A percentile compares a stretch with the other conserved stretches of the same genome.
Conservation (phyloP, 2,113 vertebrate species). For the Leptobrachium ailaonicum region DNA sequence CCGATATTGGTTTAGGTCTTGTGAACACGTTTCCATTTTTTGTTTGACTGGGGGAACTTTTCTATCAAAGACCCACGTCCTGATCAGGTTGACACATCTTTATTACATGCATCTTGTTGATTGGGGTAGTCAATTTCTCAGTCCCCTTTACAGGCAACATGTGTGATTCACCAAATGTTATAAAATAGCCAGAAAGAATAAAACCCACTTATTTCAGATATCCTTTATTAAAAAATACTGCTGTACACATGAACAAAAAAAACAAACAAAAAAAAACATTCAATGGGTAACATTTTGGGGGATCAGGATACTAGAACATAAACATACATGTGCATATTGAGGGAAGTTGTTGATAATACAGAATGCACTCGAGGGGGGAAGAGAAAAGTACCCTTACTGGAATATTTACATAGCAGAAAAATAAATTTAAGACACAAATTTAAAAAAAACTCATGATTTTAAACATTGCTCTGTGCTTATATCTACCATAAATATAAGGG, state of each 20-base stretch:
- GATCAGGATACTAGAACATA: slow-evolving; percentile 73
- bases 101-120: too few relatives aligned
- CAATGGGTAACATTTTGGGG: slow-evolving; percentile 71
- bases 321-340: slow-evolving; percentile 73
- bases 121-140: too few relatives aligned
- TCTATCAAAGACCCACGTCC: too few relatives aligned
- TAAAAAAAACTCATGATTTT: slow-evolving; percentile 65
- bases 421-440: slow-evolving; percentile 68
- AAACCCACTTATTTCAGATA: slow-evolving; percentile 74
- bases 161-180: too few relatives aligned
- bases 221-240: slow-evolving; percentile 99
- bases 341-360: slow-evolving; percentile 69
- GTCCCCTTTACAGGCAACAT: too few relatives aligned
- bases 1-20: too few relatives aligned
- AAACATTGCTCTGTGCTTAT: slow-evolving; percentile 76
- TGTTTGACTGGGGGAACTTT: too few relatives aligned
- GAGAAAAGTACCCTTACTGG: slow-evolving; percentile 66
- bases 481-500: slow-evolving; percentile 64
- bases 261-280: slow-evolving; percentile 64
- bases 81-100: too few relatives aligned
- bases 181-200: background rate
- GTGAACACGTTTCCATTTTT: too few relatives aligned
- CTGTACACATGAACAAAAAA: slow-evolving; percentile 97
- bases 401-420: slow-evolving; percentile 76
- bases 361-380: slow-evolving; percentile 63